Evolutionary conservation across 30 jellyfish, hydroid and myxozoan species (phyloP), one percentile per base, ranked within the genome.

Genomic region (Nemopilema nomurai): DNA sequence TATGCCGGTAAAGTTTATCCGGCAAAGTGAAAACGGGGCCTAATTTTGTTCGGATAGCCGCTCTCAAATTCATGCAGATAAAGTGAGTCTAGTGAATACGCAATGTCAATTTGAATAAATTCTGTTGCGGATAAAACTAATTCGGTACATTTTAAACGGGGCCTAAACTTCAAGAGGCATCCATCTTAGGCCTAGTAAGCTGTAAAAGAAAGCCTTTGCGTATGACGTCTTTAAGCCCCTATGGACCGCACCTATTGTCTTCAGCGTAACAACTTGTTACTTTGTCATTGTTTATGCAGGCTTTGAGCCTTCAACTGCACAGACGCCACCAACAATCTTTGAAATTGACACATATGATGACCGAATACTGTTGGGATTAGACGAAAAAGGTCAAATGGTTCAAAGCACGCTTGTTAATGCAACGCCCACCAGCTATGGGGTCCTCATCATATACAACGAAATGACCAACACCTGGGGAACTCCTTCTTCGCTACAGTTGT

Each of bases 311-410:
- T 21, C 69, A 13, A n/a, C 69, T 67, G 51, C 22, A 8, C 49
- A 31, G 26, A 19, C 84, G 41, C 69, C 51, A 0, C 23, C 31
- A 23, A 33, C 84, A 4, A 29, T 74, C 50, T 74, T 74, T 26
- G 33, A 9, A n/a, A 49, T 74, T 74, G 84, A 74, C 65, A 74
- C 84, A 0, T 74, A 74, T 71, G 84, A 74, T 32, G 65, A 74
- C 71, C 28, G 32, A n/a, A 18, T 49, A 31, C 49, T 74, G 19
- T 16, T 74, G 4, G 84, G 69, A 31, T 1, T 74, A 49, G 65
- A 9, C 13, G 71, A 74, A 49, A 51, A 8, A n/a, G 84, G 84
- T 16, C 49, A 74, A 16, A 31, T 31, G 53, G 22, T 74, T 18
- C 84, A 74, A 49, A 74, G 73, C 23, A 23, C 49, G 16, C 23